Base-by-base conservation (phyloP, 2,888 invertebrate genomes). In the Psococerastis gibbosa region DNA sequence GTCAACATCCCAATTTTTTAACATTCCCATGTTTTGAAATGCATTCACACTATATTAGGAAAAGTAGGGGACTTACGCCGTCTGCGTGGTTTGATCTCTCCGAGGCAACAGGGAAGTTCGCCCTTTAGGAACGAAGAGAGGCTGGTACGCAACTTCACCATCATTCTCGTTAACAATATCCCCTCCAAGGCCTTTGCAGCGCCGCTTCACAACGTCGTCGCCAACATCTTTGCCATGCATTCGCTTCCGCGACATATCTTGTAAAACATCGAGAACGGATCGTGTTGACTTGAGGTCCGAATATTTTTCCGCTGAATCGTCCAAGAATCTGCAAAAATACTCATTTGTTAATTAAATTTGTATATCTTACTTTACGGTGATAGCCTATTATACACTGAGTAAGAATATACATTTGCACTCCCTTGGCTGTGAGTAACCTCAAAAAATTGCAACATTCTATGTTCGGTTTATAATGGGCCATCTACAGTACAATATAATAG, bases 161-260 rank as follows among this genome's bases (percentile, higher is more conserved):
- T 33, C 33, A 33, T 16, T 33, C 17, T 38, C 38, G 5, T 20
- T n/a, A 15, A 22, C 20, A 5, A 17, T 5, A 20, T 38, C 38
- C 5, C 38, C 38, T 11, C 38, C 38, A n/a, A 38, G 20, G 4
- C 38, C 38, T 18, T 38, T 38, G 8, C 20, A 18, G 9, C 22
- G 17, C 4, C 17, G 16, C 27, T 27, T 27, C 22, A 4, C 11
- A 18, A 13, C 22, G 38, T 38, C 22, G 20, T 38, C 38, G 3
- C 9, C 5, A 5, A 18, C 38, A 20, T 38, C 38, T 22, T 38
- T 38, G 15, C 20, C 17, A 38, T 38, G 38, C 5, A 38, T 38
- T 38, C 38, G 17, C 20, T 38, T 38, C 20, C 38, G 17, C n/a
- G 38, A 38, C 6, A 38, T n/a, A 38, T 38, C 38, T 38, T 38